These are phyloP conservation scores for Vanessa tameamea DNA, from an alignment of 1,140 invertebrate species.

Conservation along the genomic window DNA sequence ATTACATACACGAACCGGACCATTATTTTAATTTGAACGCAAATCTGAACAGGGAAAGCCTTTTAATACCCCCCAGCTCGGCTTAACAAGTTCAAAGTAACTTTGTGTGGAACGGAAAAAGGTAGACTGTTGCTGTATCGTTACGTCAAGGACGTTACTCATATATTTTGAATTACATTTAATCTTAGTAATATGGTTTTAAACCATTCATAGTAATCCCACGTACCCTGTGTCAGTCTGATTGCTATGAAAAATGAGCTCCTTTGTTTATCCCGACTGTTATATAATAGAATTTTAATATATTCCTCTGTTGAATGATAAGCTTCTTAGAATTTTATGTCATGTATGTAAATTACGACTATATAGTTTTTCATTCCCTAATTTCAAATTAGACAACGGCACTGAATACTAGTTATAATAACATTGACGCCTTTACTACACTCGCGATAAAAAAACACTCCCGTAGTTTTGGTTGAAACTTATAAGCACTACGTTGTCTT, in stretches of 20 bases:
- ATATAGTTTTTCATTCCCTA: no score
- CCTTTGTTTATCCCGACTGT: neutral
- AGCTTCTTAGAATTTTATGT: no score
- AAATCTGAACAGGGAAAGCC: constrained; percentile 29
- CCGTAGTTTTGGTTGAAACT: no score
- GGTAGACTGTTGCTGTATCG: neutral
- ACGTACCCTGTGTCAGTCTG: neutral
- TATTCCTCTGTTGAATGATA: neutral
- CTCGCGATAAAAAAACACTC: no score
- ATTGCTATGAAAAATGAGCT: constrained; percentile 3
- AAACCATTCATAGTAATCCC: neutral
- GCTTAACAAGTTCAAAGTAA: constrained; percentile 20
- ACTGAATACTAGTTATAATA: no score
- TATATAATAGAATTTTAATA: neutral
- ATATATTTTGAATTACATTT: constrained; percentile 4
- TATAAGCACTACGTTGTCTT: no score
- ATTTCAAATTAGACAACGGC: no score
- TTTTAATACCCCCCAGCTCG: constrained; percentile 10
- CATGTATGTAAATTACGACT: no score
- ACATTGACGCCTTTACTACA: no score
- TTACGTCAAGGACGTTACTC: neutral
- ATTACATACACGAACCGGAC: neutral
- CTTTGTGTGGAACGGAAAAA: neutral
- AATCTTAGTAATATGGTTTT: neutral
- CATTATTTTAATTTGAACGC: constrained; percentile 23